phyloP scores from a whole-genome alignment of 2,888 invertebrate genomes.

The Leptinotarsa peninsularis region DNA sequence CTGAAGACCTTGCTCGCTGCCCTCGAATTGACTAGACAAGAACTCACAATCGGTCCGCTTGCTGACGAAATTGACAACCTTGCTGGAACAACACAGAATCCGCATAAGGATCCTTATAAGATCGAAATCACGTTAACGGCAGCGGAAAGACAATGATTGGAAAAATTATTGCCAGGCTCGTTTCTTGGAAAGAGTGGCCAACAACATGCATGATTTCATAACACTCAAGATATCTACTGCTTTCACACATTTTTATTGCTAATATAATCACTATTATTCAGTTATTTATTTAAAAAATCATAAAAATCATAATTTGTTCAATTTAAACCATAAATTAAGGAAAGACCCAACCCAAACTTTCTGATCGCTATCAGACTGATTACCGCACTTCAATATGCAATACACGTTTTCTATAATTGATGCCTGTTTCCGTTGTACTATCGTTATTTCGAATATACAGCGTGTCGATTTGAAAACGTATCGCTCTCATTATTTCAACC shows the following conservation, averaged over 20 bases:
- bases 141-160: not conserved
- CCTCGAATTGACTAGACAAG: slow-evolving; percentile 45
- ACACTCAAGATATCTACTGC: not conserved
- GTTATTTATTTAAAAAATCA: not conserved
- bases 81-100: slow-evolving; percentile 16
- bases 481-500: too few species aligned
- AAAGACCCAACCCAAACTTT: slow-evolving; percentile 14
- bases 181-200: not conserved
- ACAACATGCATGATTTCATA: not conserved
- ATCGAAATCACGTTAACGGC: not conserved
- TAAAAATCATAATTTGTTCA: not conserved
- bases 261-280: not conserved
- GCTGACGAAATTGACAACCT: slow-evolving; percentile 26
- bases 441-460: too few species aligned
- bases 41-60: slow-evolving; percentile 21
- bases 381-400: not conserved
- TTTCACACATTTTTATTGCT: slow-evolving; percentile 10
- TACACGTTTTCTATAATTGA: not conserved
- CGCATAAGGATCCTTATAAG: slow-evolving; percentile 9
- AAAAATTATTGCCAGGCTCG: not conserved
- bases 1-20: slow-evolving; percentile 45
- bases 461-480: too few species aligned
- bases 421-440: not conserved
- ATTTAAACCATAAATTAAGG: not conserved
- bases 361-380: not conserved